These are phyloP conservation scores for Polymixis lichenea DNA, from an alignment of 2,888 invertebrate species.

Conservation along the genomic window DNA sequence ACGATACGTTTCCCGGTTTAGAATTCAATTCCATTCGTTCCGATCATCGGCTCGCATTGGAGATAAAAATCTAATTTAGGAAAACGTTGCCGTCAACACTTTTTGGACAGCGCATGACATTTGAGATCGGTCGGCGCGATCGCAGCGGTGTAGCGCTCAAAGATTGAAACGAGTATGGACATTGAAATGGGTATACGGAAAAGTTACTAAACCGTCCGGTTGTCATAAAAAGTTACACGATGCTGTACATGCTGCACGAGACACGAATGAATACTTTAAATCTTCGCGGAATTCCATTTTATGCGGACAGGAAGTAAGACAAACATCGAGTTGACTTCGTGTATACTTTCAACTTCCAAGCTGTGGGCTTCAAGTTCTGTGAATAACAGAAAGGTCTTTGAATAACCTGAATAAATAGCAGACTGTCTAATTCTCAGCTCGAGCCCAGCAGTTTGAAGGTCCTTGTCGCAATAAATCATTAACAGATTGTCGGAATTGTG, in stretches of 20 bases:
- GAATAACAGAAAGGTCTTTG: constrained; percentile 26
- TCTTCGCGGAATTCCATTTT: constrained; percentile 50
- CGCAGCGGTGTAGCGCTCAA: constrained; percentile 57
- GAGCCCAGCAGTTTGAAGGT: constrained; percentile 28
- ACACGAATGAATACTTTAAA: constrained; percentile 65
- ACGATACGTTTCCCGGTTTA: constrained; percentile 72
- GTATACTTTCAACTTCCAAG: constrained; percentile 34
- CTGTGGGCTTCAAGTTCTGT: constrained; percentile 34
- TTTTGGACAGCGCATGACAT: constrained; percentile 76
- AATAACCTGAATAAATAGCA: constrained; percentile 26
- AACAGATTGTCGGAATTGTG: constrained; percentile 56
- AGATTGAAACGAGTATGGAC: constrained; percentile 68
- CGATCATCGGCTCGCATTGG: constrained; percentile 78
- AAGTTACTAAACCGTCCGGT: constrained; percentile 59
- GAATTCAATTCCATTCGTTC: constrained; percentile 80
- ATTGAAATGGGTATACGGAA: constrained; percentile 68
- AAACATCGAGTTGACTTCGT: constrained; percentile 49
- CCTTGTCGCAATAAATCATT: constrained; percentile 57
- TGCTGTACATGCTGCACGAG: constrained; percentile 56
- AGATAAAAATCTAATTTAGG: constrained; percentile 80
- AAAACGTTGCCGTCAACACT: constrained; percentile 76
- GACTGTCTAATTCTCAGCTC: constrained; percentile 30
- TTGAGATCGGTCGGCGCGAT: constrained; percentile 70
- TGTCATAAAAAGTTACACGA: constrained; percentile 69
- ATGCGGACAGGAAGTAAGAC: constrained; percentile 45